phyloP scores from a whole-genome alignment of 1,140 invertebrate genomes.

The Sitophilus oryzae region DNA sequence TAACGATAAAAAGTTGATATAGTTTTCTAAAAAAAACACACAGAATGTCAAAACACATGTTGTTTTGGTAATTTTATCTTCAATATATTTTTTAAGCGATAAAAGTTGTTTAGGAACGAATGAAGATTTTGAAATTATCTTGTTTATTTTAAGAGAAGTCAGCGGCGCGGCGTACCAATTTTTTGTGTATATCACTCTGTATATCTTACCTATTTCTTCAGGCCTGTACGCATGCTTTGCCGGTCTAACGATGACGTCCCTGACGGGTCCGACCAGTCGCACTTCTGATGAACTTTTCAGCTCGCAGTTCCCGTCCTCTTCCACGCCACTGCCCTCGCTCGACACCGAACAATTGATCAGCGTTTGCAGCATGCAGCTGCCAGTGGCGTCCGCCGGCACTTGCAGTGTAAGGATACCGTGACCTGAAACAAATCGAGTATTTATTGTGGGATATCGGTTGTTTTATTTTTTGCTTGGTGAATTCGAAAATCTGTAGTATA shows the following conservation, averaged over 20 bases:
- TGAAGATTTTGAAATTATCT: too few relatives aligned
- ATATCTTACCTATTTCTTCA: slow-evolving; percentile 57
- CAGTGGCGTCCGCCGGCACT: slow-evolving; percentile 50
- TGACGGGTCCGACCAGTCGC: slow-evolving; percentile 52
- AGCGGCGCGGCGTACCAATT: too few relatives aligned
- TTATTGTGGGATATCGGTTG: not conserved
- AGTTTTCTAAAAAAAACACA: too few relatives aligned
- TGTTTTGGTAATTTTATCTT: too few relatives aligned
- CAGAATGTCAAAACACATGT: too few relatives aligned
- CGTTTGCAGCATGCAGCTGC: slow-evolving; percentile 53
- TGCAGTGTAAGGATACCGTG: slow-evolving; percentile 55
- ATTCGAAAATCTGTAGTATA: too few relatives aligned
- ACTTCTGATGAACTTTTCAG: slow-evolving; percentile 53
- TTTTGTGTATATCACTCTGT: too few relatives aligned
- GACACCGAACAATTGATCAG: slow-evolving; percentile 47
- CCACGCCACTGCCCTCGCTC: not conserved
- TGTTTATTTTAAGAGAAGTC: too few relatives aligned
- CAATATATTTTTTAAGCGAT: too few relatives aligned
- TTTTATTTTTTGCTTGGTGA: too few relatives aligned
- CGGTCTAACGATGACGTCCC: slow-evolving; percentile 56
- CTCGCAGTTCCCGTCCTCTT: slow-evolving; percentile 45
- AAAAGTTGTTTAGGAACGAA: too few relatives aligned
- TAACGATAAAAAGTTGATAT: too few relatives aligned
- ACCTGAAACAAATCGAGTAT: slow-evolving; percentile 46
- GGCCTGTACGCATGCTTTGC: slow-evolving; percentile 54